These are phyloP conservation scores for Aleiodes alternator DNA, from an alignment of 2,888 invertebrate genomes.

Conservation along the genomic window DNA sequence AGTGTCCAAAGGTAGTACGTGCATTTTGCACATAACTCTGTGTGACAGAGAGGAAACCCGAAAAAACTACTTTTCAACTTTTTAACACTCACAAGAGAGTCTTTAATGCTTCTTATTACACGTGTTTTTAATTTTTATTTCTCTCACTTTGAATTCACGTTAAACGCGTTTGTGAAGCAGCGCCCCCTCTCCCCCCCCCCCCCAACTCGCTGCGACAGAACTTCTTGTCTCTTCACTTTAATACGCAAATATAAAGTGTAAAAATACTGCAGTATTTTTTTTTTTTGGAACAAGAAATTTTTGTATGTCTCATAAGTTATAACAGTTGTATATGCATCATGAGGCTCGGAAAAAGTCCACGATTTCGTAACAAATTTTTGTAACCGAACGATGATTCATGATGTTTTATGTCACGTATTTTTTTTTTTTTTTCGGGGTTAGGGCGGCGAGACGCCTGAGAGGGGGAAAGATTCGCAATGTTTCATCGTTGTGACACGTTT, in stretches of 20 bases:
- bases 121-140: constrained; percentile 6
- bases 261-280: too few relatives aligned
- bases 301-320: constrained; percentile 27
- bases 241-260: not conserved
- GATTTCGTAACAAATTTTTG: constrained; percentile 50
- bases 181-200: too few relatives aligned
- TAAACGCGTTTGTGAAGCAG: too few relatives aligned
- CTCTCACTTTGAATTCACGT: too few relatives aligned
- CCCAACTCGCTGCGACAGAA: too few relatives aligned
- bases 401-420: constrained; percentile 30
- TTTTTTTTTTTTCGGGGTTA: not conserved
- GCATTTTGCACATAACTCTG: too few relatives aligned
- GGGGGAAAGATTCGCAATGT: constrained; percentile 58
- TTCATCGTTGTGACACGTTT: constrained; percentile 62
- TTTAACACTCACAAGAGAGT: too few relatives aligned
- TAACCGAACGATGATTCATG: constrained; percentile 51
- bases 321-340: constrained; percentile 5
- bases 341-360: constrained; percentile 53
- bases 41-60: too few relatives aligned
- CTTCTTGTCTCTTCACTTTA: not conserved
- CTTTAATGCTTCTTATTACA: constrained; percentile 15
- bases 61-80: too few relatives aligned
- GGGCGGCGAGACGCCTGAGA: constrained; percentile 5
- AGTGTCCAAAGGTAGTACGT: too few relatives aligned
- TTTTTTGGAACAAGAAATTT: constrained; percentile 17